Base-by-base conservation (phyloP, 1,140 invertebrate genomes). In the Drosophila insularis region DNA sequence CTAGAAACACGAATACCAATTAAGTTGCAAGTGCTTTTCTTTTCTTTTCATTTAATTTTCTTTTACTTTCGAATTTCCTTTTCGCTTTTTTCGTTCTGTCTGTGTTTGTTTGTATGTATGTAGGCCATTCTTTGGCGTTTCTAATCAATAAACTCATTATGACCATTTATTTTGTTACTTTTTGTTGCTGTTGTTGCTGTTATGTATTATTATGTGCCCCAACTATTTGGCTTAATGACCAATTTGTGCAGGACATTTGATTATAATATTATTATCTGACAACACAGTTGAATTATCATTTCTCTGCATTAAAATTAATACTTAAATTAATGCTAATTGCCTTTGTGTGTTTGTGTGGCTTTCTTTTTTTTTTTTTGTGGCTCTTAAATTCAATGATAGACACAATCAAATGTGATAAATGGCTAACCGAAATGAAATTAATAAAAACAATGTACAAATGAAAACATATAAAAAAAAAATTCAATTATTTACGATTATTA, bases 91-190 rank as follows among this genome's bases (percentile, higher is more conserved):
- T 27, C 27, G 27, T 40, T 40, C n/a, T 14, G n/a, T 40, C 31
- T 55, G 17, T 39, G 32, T 13, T 19, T 50, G 8, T 17, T 27
- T 21, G 10, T 19, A 19, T 71, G 4, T 35, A 4, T 17, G 23
- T 23, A 23, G 23, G 23, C 23, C 63, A 63, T 43, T 35, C 35
- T 37, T 64, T 37, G 40, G 11, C 69, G 64, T 67, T 27, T 78
- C 43, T 35, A 64, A 76, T 78, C 75, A 78, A 78, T 78, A 78
- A 78, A 78, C 71, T 78, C 75, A 74, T 76, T 79, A 76, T 79
- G 62, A 55, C 67, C 14, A 50, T 43, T 32, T 50, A 66, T 50
- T 11, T 50, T 50, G 43, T 50, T 50, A 50, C 43, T 50, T 50
- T 50, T 50, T 50, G 43, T 50, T 21, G 14, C 72, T 76, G 71